A percentile compares a stretch with the other conserved stretches of the same genome.
These are phyloP conservation scores for Galeruca laticollis DNA, from an alignment of 2,888 invertebrate genomes.

Conservation along the genomic window DNA sequence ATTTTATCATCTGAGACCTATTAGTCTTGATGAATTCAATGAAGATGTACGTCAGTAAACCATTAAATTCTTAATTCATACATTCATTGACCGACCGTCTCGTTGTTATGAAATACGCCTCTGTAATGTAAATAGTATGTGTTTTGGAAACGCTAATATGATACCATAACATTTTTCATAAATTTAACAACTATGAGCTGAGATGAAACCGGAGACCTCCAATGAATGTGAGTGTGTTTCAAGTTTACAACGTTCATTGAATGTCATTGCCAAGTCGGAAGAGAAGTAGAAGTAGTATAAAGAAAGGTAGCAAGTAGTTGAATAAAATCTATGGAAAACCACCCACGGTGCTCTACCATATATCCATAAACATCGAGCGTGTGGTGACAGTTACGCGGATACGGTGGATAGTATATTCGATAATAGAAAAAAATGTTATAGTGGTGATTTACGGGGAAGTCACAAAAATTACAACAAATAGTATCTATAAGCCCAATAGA, in stretches of 20 bases:
- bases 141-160: neutral
- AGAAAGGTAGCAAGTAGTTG: constrained; percentile 15
- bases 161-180: neutral
- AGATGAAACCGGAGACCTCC: constrained; percentile 19
- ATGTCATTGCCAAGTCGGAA: constrained; percentile 39
- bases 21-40: neutral
- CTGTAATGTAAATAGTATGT: neutral
- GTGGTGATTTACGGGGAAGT: neutral
- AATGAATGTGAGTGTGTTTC: constrained; percentile 21
- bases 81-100: constrained; percentile 1
- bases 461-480: neutral
- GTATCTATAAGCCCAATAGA: too few species aligned
- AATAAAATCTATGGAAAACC: constrained; percentile 21
- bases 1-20: constrained; percentile 2
- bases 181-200: too few species aligned
- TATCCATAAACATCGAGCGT: constrained; percentile 28
- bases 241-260: constrained; percentile 35
- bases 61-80: neutral
- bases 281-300: constrained; percentile 20
- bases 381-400: constrained; percentile 25
- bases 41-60: constrained; percentile 4
- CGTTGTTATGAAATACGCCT: neutral
- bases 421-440: neutral
- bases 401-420: constrained; percentile 1
- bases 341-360: constrained; percentile 27